These are phyloP conservation scores for Aradus depressus DNA, from an alignment of 2,888 invertebrate species.

Conservation along the genomic window DNA sequence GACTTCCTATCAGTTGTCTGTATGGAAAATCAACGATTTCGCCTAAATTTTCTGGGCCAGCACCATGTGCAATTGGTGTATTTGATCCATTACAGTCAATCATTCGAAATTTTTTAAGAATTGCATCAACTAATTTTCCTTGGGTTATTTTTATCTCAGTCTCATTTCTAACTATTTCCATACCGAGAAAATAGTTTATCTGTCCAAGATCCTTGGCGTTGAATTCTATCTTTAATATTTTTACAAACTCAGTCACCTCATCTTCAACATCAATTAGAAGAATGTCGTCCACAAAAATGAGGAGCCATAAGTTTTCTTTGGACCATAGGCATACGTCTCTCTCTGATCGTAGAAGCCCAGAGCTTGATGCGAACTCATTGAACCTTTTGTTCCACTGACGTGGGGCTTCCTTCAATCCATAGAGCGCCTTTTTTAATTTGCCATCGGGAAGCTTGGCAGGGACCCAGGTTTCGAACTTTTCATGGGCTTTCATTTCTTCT, in stretches of 20 bases:
- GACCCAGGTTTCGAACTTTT: slow-evolving; percentile 20
- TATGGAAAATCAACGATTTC: slow-evolving; percentile 19
- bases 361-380: neutral
- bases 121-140: slow-evolving; percentile 11
- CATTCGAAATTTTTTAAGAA: slow-evolving; percentile 16
- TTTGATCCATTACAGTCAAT: slow-evolving; percentile 6
- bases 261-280: slow-evolving; percentile 6
- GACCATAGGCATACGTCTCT: slow-evolving; percentile 10
- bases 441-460: slow-evolving; percentile 7
- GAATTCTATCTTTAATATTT: neutral
- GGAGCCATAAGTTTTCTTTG: neutral
- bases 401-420: slow-evolving; percentile 24
- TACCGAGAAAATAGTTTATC: slow-evolving; percentile 5
- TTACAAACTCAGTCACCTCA: neutral
- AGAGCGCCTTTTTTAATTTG: slow-evolving; percentile 28
- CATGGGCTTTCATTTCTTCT: slow-evolving; percentile 8
- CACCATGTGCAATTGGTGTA: slow-evolving; percentile 20
- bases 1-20: slow-evolving; percentile 19
- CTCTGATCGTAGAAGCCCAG: neutral
- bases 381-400: slow-evolving; percentile 15
- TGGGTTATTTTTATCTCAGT: slow-evolving; percentile 13
- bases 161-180: slow-evolving; percentile 6
- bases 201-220: slow-evolving; percentile 11
- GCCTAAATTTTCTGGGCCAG: slow-evolving; percentile 1
- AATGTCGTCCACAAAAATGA: slow-evolving; percentile 12